Evolutionary conservation across 2,113 vertebrate genomes (phyloP).

Genomic region (Corvus moneduloides): DNA sequence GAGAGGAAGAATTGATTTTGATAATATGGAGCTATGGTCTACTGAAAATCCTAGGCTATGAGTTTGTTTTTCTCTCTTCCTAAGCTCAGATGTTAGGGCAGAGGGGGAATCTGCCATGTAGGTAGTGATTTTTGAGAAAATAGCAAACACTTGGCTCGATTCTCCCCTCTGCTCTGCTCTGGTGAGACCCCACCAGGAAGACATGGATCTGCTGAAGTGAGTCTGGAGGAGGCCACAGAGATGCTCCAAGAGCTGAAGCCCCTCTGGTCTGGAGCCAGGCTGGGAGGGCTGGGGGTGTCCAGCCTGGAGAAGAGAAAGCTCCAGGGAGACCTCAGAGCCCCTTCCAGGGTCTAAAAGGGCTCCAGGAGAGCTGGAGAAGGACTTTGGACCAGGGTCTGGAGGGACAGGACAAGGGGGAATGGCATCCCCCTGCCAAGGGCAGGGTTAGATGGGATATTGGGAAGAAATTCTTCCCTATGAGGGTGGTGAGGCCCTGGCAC

Average conservation of each 20-base stretch:
- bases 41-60: background rate
- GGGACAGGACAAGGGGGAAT: background rate
- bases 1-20: background rate
- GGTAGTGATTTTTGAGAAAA: background rate
- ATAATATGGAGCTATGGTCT: background rate
- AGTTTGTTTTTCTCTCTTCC: background rate
- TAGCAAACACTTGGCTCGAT: background rate
- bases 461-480: fast-evolving
- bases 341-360: background rate
- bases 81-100: fast-evolving
- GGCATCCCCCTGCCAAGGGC: background rate
- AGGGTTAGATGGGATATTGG: background rate
- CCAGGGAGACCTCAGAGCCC: fast-evolving
- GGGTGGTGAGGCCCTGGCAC: fast-evolving
- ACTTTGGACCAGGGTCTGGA: background rate
- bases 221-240: background rate
- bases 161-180: background rate
- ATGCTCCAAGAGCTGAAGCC: background rate
- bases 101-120: background rate
- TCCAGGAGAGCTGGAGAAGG: background rate
- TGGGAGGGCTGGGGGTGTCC: background rate
- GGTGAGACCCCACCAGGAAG: background rate
- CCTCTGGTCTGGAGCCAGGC: background rate
- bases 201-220: background rate
- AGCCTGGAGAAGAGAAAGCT: background rate